Base-by-base conservation (phyloP, 2,888 invertebrate genomes). In the Eledone cirrhosa region DNA sequence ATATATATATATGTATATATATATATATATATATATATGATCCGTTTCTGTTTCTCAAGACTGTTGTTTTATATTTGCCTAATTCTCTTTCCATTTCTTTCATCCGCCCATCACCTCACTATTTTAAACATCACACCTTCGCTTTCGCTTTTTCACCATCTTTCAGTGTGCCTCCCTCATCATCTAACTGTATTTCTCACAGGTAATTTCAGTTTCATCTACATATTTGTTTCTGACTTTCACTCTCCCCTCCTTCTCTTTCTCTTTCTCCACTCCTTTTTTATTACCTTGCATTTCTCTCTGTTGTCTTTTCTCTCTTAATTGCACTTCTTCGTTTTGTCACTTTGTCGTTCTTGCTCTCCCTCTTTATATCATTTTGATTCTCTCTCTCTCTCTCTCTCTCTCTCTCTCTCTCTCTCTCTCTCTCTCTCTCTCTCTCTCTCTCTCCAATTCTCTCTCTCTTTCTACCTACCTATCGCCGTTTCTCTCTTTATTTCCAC, bases 21-120 rank as follows among this genome's bases (percentile, higher is more conserved):
- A 67, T 29, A 67, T 67, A 29, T 67, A 67, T 67, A 67, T 67
- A 67, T 29, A 67, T 67, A 67, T 67, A 3, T 67, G n/a, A 41
- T 41, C 41, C 11, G 5, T 41, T 11, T 5, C 41, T 41, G 41
- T 41, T 41, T 41, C 11, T 41, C 41, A 0, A 41, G 41, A 41
- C 41, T 2, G 41, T 41, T 41, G 41, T 11, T 41, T 41, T 41
- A 41, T 41, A 41, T 41, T 41, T 41, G 41, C 41, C 11, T 41
- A 8, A 41, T 41, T 41, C 41, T 11, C 3, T 2, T 41, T 41
- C 41, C 0, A 8, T 41, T 41, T 41, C 3, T 3, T 41, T 11
- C 3, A 41, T 41, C 11, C 41, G 5, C 41, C 3, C 3, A 8
- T 11, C 11, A 5, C 5, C 41, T 41, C 11, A 41, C 3, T 3